Conservation (phyloP, 1,140 invertebrate genomes). For the Orussus abietinus region DNA sequence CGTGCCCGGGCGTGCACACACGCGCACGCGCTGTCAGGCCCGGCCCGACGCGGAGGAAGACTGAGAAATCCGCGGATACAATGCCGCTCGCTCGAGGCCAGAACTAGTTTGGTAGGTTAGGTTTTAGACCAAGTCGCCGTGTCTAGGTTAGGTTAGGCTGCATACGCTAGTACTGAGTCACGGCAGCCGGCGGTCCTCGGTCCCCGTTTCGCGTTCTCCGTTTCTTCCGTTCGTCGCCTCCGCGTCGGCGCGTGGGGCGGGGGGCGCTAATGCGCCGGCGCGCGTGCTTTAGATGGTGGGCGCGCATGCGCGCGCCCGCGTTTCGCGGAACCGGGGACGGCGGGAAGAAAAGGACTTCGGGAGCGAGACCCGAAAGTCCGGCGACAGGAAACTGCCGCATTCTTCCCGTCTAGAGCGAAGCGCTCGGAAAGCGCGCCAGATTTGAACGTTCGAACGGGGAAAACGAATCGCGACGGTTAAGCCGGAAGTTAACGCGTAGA, state of each 20-base stretch:
- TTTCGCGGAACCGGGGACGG: not conserved
- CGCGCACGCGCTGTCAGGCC: too few relatives aligned
- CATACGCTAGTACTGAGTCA: constrained; percentile 17
- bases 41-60: constrained; percentile 18
- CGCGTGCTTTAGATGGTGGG: too few relatives aligned
- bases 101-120: constrained; percentile 51
- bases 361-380: constrained; percentile 7
- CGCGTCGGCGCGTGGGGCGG: too few relatives aligned
- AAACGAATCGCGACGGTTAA: too few relatives aligned
- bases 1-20: too few relatives aligned
- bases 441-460: too few relatives aligned
- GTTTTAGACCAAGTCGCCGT: constrained; percentile 30
- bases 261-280: not conserved
- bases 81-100: constrained; percentile 27
- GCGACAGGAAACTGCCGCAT: constrained; percentile 34
- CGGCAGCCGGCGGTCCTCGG: constrained; percentile 8
- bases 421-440: too few relatives aligned
- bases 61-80: constrained; percentile 30
- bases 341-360: too few relatives aligned
- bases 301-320: too few relatives aligned
- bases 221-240: not conserved
- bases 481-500: too few relatives aligned
- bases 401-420: too few relatives aligned
- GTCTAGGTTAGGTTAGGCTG: constrained; percentile 9
- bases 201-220: constrained; percentile 8